Conservation (phyloP, 2,113 vertebrate species). For the Cyanistes caeruleus region DNA sequence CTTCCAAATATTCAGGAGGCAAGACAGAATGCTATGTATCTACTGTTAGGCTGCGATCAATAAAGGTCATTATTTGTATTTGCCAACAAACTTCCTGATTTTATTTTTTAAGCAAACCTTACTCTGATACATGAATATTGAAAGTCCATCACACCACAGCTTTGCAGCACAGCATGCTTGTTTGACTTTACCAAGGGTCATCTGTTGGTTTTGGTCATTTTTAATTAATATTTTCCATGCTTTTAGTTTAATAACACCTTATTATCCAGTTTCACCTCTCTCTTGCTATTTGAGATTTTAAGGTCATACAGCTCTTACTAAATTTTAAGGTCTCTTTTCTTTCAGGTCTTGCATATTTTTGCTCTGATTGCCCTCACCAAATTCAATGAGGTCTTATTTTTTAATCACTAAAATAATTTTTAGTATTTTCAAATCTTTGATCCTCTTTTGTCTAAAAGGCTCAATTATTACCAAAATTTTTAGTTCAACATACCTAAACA, state of each 20-base stretch:
- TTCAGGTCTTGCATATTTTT: neutral
- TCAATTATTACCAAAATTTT: neutral
- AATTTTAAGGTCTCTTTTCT: neutral
- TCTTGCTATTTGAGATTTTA: neutral
- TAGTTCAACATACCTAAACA: neutral
- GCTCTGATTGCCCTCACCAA: neutral
- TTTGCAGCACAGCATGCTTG: neutral
- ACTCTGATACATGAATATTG: neutral
- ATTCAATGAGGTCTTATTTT: conserved; percentile 11
- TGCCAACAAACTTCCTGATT: neutral
- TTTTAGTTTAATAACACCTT: neutral
- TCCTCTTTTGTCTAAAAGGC: conserved; percentile 19
- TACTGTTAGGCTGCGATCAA: neutral
- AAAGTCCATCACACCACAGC: neutral
- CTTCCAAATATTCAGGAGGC: neutral
- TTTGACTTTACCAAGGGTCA: neutral
- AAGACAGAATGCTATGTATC: neutral
- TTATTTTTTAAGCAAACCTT: neutral
- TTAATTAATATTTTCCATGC: conserved; percentile 13
- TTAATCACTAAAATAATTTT: neutral
- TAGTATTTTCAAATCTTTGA: neutral
- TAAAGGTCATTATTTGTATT: neutral
- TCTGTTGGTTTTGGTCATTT: neutral
- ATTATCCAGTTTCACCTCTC: neutral
- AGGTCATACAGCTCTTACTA: neutral